phyloP scores from a whole-genome alignment of 2,797 vertebrate species.

The Lepus oiostolus region DNA sequence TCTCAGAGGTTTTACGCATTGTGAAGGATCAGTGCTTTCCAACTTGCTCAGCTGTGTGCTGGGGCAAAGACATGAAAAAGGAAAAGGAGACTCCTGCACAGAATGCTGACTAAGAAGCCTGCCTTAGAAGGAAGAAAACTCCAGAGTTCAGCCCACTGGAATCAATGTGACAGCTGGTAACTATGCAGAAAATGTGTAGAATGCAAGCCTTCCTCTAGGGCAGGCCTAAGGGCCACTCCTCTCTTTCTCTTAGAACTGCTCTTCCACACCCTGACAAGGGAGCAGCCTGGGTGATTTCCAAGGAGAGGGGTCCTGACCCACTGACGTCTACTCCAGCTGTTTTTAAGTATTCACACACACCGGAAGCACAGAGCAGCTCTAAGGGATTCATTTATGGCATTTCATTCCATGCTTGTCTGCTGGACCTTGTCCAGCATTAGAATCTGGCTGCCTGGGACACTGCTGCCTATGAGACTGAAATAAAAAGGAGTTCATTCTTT shows the following conservation, averaged over 20 bases:
- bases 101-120: conserved; percentile 89
- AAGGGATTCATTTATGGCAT: conserved; percentile 82
- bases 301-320: conserved; percentile 73
- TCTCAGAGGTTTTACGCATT: conserved; percentile 39
- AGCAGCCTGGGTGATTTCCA: conserved; percentile 79
- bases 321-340: conserved; percentile 64
- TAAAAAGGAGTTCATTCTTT: conserved; percentile 71
- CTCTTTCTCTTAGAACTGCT: conserved; percentile 61
- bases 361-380: conserved; percentile 76
- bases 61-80: conserved; percentile 61
- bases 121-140: conserved; percentile 90
- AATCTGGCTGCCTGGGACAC: conserved; percentile 77
- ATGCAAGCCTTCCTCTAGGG: conserved; percentile 67
- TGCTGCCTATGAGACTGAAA: conserved; percentile 78
- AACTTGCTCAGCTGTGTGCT: conserved; percentile 31
- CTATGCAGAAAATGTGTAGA: conserved; percentile 77
- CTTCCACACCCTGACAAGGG: conserved; percentile 68
- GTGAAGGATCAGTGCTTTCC: neutral
- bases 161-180: conserved; percentile 79
- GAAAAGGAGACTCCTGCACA: conserved; percentile 62
- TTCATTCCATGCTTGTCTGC: conserved; percentile 77
- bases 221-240: conserved; percentile 43
- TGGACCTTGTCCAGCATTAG: conserved; percentile 81
- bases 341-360: conserved; percentile 79
- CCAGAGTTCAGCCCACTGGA: conserved; percentile 76